These are phyloP conservation scores for Beroe ovata DNA, from an alignment of 37 sponge, comb jelly and placozoan species.

Conservation along the genomic window DNA sequence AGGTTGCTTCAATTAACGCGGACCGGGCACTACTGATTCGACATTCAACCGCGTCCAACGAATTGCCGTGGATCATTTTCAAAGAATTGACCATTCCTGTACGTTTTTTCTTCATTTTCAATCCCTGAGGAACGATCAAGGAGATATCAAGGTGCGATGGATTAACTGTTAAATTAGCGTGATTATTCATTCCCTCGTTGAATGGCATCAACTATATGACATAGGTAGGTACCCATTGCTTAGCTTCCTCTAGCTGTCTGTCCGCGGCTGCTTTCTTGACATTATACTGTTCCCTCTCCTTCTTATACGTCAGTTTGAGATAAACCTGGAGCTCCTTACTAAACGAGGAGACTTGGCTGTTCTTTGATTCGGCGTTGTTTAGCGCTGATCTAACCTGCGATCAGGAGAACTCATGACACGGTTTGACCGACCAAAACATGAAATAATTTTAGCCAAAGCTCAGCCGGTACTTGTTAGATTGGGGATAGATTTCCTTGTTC, in stretches of 20 bases:
- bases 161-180: no score
- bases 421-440: no score
- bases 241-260: conserved; percentile 45
- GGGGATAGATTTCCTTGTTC: no score
- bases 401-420: no score
- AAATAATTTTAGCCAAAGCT: no score
- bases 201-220: no score
- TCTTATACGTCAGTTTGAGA: conserved; percentile 29
- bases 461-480: no score
- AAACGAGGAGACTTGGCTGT: neutral
- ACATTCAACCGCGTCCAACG: conserved; percentile 39
- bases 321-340: neutral
- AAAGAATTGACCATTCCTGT: conserved; percentile 33
- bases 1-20: conserved; percentile 50
- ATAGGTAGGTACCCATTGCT: conserved; percentile 67
- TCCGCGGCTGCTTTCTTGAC: conserved; percentile 56
- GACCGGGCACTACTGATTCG: conserved; percentile 37
- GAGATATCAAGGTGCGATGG: no score
- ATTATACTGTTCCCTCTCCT: conserved; percentile 63
- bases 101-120: conserved; percentile 58
- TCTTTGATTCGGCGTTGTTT: conserved; percentile 41
- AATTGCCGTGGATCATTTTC: conserved; percentile 63
- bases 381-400: conserved; percentile 33
- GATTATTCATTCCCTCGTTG: no score
- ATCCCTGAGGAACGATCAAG: conserved; percentile 7